Evolutionary conservation across 2,797 vertebrate genomes (phyloP).

Genomic region (Benthosema pterotum): DNA sequence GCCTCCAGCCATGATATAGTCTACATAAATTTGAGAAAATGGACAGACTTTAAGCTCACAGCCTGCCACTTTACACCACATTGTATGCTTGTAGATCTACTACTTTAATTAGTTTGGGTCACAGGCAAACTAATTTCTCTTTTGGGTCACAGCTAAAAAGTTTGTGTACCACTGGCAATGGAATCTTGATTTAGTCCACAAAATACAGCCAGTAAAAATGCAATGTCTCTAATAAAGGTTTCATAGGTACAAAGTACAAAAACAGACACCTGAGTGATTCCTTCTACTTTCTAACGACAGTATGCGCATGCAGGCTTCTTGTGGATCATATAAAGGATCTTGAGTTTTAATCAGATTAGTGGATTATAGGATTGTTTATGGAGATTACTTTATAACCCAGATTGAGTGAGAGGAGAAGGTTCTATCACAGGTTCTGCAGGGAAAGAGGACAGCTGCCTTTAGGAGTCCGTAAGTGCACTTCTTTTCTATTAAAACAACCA

Average conservation of each 20-base stretch:
- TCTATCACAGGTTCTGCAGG: slow-evolving; percentile 59
- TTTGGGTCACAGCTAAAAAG: no score
- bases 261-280: slow-evolving; percentile 31
- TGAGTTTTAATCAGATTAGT: slow-evolving; percentile 84
- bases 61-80: no score
- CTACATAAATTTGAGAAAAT: no score
- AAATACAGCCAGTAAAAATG: neutral
- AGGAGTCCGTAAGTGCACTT: slow-evolving; percentile 67
- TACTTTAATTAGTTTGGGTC: no score
- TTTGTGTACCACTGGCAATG: no score
- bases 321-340: slow-evolving; percentile 43
- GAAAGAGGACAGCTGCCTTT: slow-evolving; percentile 62
- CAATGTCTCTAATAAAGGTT: neutral
- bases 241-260: slow-evolving; percentile 8
- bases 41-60: no score
- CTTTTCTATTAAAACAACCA: slow-evolving; percentile 3
- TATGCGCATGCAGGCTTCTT: slow-evolving; percentile 24
- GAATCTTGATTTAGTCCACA: neutral
- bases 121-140: no score
- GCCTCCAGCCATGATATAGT: neutral
- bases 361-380: slow-evolving; percentile 77
- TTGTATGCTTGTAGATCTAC: no score
- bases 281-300: neutral
- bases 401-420: slow-evolving; percentile 64
- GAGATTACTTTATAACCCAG: slow-evolving; percentile 84